Evolutionary conservation across 2,797 vertebrate genomes (phyloP), one percentile per base, ranked within the genome.

Genomic region (Taenioides sp.): DNA sequence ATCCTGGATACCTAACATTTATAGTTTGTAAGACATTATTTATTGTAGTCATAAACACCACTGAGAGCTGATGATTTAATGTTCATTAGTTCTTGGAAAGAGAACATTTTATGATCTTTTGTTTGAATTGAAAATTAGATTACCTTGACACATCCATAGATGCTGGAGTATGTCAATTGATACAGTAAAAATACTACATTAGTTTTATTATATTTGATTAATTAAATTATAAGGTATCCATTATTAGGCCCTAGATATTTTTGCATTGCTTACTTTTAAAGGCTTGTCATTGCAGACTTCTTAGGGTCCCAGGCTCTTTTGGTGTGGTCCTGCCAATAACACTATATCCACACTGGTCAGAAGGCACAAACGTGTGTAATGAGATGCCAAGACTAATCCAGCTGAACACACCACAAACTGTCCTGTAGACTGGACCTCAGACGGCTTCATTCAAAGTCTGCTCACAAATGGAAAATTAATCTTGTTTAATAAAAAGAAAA

Each of bases 391-490:
- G 28, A 68, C 74, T 82, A 79, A 88, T 88, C 76, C 85, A 87
- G 71, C 76, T 80, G 81, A 87, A 87, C 85, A 88, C 76, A 83
- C 84, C 80, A 72, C 82, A 88, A 87, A 84, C 89, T 88, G 88
- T 89, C 91, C 85, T 59, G 57, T 77, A 73, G 80, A 79, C 71
- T 80, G 87, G 84, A 88, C 67, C 12, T 20, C 43, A 71, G 81
- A 64, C 31, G 67, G 81, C 86, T 79, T 87, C 76, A 74, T 80
- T 74, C 78, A 80, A 82, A 77, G 78, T 81, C 87, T 77, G 63
- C 66, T 74, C 82, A 78, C 69, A 78, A 86, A 80, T 84, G 86
- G 90, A 91, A 90, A 91, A 91, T 88, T 78, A 82, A 84, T 91
- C 84, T 86, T 80, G 76, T 88, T 90, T 85, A 89, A 91, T 89